Conservation (phyloP, 2,888 invertebrate genomes). For the Flabesymbios commensalis region DNA sequence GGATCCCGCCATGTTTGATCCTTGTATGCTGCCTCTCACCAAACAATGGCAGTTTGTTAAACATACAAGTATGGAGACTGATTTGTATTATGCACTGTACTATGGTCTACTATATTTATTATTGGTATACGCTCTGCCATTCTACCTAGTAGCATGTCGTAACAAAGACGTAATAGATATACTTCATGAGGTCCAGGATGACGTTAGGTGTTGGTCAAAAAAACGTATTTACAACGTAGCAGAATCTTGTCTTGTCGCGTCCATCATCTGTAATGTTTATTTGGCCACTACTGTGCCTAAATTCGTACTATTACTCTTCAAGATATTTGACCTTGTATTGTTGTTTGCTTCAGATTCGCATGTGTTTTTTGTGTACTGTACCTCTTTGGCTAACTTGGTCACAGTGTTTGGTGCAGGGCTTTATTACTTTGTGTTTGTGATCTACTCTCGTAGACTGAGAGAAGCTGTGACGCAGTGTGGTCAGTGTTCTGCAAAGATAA, state of each 20-base stretch:
- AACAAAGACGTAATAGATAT: constrained; percentile 33
- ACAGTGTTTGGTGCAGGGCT: not conserved
- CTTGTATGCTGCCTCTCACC: constrained; percentile 18
- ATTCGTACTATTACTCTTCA: constrained; percentile 25
- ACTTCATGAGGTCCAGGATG: constrained; percentile 18
- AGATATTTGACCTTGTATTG: constrained; percentile 21
- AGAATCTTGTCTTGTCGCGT: constrained; percentile 14
- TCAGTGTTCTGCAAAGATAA: too few relatives aligned
- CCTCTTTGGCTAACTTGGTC: constrained; percentile 27
- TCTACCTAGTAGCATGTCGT: constrained; percentile 21
- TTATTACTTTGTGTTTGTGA: not conserved
- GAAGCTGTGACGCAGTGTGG: too few relatives aligned
- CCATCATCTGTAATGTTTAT: constrained; percentile 26
- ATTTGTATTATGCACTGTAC: constrained; percentile 29
- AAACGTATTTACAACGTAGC: too few relatives aligned
- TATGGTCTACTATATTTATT: constrained; percentile 22
- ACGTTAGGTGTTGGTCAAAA: too few relatives aligned
- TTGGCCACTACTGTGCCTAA: constrained; percentile 27
- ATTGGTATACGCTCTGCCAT: constrained; percentile 23
- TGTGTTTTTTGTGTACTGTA: constrained; percentile 28
- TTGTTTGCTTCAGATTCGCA: constrained; percentile 9
- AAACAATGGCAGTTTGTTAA: constrained; percentile 27
- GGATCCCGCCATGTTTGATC: not conserved
- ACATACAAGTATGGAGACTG: constrained; percentile 7
- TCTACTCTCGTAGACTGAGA: too few relatives aligned